A percentile compares a stretch with the other conserved stretches of the same genome.
phyloP scores from a whole-genome alignment of 2,888 invertebrate species.

The Plusia festucae region DNA sequence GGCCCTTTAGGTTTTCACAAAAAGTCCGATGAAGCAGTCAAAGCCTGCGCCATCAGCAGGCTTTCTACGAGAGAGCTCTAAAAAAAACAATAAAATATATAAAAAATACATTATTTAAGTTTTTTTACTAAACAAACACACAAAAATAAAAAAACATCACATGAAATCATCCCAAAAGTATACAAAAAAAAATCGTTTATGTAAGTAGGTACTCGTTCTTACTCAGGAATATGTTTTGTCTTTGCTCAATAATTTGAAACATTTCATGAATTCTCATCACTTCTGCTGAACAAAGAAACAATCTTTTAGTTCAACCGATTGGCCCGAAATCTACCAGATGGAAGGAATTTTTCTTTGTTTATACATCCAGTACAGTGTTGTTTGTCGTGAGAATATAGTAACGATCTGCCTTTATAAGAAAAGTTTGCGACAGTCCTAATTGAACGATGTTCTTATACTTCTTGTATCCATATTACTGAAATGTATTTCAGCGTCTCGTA shows the following conservation, averaged over 20 bases:
- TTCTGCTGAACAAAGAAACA: slow-evolving; percentile 52
- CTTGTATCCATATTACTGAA: slow-evolving; percentile 10
- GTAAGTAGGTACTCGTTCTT: not conserved
- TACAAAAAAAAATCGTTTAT: not conserved
- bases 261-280: slow-evolving; percentile 47
- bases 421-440: slow-evolving; percentile 60
- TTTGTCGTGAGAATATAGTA: slow-evolving; percentile 61
- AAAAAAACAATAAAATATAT: no score
- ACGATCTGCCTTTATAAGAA: slow-evolving; percentile 58
- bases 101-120: no score
- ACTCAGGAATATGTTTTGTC: slow-evolving; percentile 17
- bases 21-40: no score
- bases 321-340: slow-evolving; percentile 57
- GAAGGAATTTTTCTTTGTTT: slow-evolving; percentile 61
- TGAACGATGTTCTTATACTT: slow-evolving; percentile 46
- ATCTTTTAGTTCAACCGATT: slow-evolving; percentile 62
- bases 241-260: slow-evolving; percentile 45
- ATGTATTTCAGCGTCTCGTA: not conserved
- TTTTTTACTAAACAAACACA: not conserved
- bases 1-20: no score
- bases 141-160: not conserved
- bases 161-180: not conserved
- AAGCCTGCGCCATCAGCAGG: no score
- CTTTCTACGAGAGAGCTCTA: no score
- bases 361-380: slow-evolving; percentile 46